Conservation (phyloP, 1,140 invertebrate genomes). For the Himalopsyche phryganea region DNA sequence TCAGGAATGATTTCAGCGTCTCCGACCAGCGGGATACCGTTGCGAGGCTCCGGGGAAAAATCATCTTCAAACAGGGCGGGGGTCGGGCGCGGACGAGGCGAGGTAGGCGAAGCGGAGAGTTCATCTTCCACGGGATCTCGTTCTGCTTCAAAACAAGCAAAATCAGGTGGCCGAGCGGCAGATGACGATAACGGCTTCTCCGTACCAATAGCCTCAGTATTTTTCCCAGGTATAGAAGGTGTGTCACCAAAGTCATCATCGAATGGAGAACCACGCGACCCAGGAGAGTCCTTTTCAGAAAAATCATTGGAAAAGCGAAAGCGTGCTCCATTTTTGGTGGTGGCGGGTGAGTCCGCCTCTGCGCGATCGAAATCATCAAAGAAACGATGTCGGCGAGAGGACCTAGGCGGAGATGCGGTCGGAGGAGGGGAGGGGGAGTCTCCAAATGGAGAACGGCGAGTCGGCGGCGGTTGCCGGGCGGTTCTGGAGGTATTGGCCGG, state of each 20-base stretch:
- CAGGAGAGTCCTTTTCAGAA: conserved; percentile 48
- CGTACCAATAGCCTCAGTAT: too few relatives aligned
- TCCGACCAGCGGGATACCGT: conserved; percentile 24
- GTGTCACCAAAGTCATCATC: conserved; percentile 65
- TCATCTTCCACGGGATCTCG: conserved; percentile 30
- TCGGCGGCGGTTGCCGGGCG: conserved; percentile 36
- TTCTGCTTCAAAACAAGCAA: conserved; percentile 26
- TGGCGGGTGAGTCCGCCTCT: conserved; percentile 29
- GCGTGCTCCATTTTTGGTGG: conserved; percentile 36
- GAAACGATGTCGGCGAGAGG: conserved; percentile 24
- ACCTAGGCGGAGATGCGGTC: conserved; percentile 4
- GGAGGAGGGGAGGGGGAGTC: conserved; percentile 31
- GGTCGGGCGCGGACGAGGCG: conserved; percentile 47
- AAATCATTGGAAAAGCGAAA: conserved; percentile 57
- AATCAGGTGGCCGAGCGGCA: conserved; percentile 30
- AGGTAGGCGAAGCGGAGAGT: conserved; percentile 35
- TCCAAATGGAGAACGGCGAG: conserved; percentile 41
- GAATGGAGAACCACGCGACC: conserved; percentile 61
- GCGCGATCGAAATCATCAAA: conserved; percentile 32
- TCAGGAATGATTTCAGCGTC: conserved; percentile 39
- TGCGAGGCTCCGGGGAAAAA: conserved; percentile 53
- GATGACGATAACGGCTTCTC: conserved; percentile 33
- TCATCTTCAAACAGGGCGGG: conserved; percentile 71
- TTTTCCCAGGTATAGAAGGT: conserved; percentile 36
- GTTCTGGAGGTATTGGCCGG: conserved; percentile 25